These are phyloP conservation scores for Rotaria magnacalcarata DNA, from an alignment of 2,888 invertebrate species.

Conservation along the genomic window DNA sequence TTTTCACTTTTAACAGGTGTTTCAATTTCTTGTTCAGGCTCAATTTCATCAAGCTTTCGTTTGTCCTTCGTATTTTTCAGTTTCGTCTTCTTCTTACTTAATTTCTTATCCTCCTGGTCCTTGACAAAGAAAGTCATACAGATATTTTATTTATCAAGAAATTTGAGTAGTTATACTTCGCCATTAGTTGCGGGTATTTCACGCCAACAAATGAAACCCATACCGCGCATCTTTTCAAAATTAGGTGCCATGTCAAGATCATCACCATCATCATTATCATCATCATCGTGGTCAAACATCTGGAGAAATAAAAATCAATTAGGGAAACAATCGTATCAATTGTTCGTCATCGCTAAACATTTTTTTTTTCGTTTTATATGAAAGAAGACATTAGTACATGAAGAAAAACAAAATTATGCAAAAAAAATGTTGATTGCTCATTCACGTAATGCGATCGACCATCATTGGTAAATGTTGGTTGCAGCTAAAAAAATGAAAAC, in stretches of 20 bases:
- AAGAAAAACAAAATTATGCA: background rate
- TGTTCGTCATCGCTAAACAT: background rate
- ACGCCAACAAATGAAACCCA: slow-evolving; percentile 35
- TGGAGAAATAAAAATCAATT: background rate
- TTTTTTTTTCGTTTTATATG: background rate
- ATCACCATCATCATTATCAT: background rate
- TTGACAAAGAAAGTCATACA: background rate
- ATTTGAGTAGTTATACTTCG: background rate
- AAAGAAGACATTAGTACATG: background rate
- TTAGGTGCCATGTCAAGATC: background rate
- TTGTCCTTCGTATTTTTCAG: background rate
- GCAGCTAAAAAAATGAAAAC: background rate
- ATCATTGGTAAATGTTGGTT: background rate
- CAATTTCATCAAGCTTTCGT: background rate
- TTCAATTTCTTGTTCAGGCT: background rate
- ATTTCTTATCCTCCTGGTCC: background rate
- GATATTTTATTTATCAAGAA: background rate
- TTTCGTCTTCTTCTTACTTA: background rate
- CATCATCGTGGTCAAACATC: slow-evolving; percentile 14
- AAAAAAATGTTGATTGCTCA: background rate
- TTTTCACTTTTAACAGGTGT: background rate
- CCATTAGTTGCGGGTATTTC: slow-evolving; percentile 25
- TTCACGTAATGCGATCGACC: too few species aligned
- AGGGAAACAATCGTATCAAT: background rate
- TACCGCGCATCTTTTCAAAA: slow-evolving; percentile 11